Evolutionary conservation across 2,888 invertebrate species (phyloP).

Genomic region (Scrobipalpa atriplicella): DNA sequence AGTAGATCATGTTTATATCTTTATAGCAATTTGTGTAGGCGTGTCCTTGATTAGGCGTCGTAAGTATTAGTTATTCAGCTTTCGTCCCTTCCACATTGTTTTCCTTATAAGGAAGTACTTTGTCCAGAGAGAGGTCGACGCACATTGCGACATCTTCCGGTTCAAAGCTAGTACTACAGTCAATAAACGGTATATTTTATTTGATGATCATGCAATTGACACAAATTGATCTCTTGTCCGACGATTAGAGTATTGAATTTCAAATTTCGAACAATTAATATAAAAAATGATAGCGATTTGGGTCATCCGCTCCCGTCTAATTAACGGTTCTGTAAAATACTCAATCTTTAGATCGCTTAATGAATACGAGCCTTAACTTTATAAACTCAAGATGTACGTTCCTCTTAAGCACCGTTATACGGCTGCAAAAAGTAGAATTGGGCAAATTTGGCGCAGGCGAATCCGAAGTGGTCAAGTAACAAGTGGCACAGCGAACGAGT

Average conservation of each 20-base stretch:
- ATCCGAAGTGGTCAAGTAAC: background rate
- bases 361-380: too few species aligned
- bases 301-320: background rate
- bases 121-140: background rate
- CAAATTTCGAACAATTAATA: background rate
- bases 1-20: too few species aligned
- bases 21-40: too few species aligned
- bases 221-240: background rate
- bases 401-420: background rate
- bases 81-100: background rate
- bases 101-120: background rate
- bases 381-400: background rate
- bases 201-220: background rate
- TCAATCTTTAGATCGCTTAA: too few species aligned
- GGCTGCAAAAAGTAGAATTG: background rate
- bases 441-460: background rate
- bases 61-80: conserved; percentile 2
- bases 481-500: background rate
- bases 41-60: background rate
- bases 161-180: background rate
- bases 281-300: background rate
- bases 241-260: background rate
- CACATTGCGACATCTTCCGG: background rate
- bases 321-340: background rate
- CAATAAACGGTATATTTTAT: background rate